Conservation (phyloP, 2,888 invertebrate genomes). For the Epistrophella euchroma region DNA sequence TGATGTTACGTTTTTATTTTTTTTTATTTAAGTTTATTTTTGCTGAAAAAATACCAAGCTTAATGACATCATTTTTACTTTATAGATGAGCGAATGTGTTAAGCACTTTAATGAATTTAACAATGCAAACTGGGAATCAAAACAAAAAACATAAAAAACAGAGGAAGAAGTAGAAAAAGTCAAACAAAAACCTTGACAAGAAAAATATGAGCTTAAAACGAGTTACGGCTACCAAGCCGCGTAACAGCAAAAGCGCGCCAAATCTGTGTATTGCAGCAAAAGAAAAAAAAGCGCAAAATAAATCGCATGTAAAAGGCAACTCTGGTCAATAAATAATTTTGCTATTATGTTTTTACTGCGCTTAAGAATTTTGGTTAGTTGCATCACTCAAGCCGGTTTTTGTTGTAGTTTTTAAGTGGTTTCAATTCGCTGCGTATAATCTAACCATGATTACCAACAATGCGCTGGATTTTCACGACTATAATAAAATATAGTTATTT, state of each 20-base stretch:
- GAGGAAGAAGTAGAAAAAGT: background rate
- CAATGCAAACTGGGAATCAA: constrained; percentile 64
- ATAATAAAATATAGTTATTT: background rate
- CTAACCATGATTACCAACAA: background rate
- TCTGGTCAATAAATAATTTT: constrained; percentile 33
- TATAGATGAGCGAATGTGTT: constrained; percentile 51
- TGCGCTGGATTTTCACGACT: background rate
- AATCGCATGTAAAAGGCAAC: constrained; percentile 23
- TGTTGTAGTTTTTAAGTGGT: background rate
- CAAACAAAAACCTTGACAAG: constrained; percentile 34
- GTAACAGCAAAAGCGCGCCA: constrained; percentile 63
- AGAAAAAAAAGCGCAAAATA: background rate
- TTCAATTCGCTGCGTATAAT: background rate
- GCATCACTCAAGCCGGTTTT: constrained; percentile 48
- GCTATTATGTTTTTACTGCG: background rate
- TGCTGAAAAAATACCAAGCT: constrained; percentile 53
- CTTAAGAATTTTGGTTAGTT: constrained; percentile 48
- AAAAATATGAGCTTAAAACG: constrained; percentile 35
- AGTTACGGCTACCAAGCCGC: constrained; percentile 15
- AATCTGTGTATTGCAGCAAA: constrained; percentile 25
- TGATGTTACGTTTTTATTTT: constrained; percentile 25
- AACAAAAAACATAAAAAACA: constrained; percentile 51
- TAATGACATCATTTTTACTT: constrained; percentile 67
- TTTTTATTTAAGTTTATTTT: background rate
- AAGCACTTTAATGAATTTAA: constrained; percentile 53